Conservation (phyloP, 1,140 invertebrate genomes). For the Globodera rostochiensis region DNA sequence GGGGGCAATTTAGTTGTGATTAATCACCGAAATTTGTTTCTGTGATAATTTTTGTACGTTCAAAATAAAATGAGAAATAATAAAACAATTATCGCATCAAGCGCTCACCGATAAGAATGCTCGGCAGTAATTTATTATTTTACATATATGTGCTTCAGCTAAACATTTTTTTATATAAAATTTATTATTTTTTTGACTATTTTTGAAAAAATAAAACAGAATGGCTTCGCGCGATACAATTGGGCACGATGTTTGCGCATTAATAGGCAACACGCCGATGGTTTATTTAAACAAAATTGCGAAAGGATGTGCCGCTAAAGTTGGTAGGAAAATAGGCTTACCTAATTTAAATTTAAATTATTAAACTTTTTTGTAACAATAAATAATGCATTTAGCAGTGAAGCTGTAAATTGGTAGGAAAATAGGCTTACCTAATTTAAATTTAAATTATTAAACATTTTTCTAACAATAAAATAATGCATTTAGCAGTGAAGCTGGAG, state of each 20-base stretch:
- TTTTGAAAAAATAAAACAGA: background rate
- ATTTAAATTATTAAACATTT: slow-evolving; percentile 2
- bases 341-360: slow-evolving; percentile 19
- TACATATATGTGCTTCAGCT: too few species aligned
- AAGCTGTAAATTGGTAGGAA: too few species aligned
- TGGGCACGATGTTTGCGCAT: slow-evolving; percentile 49
- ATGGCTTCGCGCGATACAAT: slow-evolving; percentile 56
- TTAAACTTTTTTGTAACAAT: background rate
- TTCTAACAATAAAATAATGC: background rate
- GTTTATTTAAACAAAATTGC: slow-evolving; percentile 58
- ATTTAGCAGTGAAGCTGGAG: slow-evolving; percentile 58
- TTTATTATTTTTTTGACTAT: too few species aligned
- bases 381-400: slow-evolving; percentile 40
- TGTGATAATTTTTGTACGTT: too few species aligned
- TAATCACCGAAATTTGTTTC: too few species aligned
- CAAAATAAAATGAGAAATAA: too few species aligned
- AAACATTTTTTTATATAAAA: too few species aligned
- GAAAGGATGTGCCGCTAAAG: slow-evolving; percentile 50
- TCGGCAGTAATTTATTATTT: too few species aligned
- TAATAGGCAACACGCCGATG: slow-evolving; percentile 65
- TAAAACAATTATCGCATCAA: too few species aligned
- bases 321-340: slow-evolving; percentile 42
- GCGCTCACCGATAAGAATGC: too few species aligned
- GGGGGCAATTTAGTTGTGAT: too few species aligned
- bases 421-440: slow-evolving; percentile 22